Percentiles rank a stretch among this genome's conserved stretches.
Conservation (phyloP, 2,113 vertebrate species). For the Cichladusa arquata region DNA sequence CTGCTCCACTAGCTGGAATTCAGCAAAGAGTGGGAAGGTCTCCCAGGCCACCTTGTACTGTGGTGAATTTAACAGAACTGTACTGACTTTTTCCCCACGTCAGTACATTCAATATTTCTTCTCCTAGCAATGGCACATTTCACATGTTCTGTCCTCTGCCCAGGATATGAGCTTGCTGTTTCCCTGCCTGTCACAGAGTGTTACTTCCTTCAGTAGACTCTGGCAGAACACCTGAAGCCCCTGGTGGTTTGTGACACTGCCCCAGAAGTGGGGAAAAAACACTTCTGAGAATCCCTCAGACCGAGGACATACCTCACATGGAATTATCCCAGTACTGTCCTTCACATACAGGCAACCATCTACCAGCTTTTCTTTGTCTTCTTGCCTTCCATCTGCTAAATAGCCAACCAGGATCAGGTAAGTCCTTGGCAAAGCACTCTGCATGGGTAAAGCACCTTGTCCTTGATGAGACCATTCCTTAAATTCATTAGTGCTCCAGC, state of each 20-base stretch:
- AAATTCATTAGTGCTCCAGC: constrained; percentile 80
- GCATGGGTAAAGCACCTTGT: constrained; percentile 21
- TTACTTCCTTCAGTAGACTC: not conserved
- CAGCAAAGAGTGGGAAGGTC: not conserved
- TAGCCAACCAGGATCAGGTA: constrained; percentile 82
- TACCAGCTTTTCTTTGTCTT: constrained; percentile 3
- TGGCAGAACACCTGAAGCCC: not conserved
- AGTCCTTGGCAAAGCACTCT: constrained; percentile 65
- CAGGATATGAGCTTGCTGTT: not conserved
- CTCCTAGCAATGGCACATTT: not conserved
- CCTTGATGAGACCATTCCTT: constrained; percentile 71
- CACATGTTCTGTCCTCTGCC: not conserved
- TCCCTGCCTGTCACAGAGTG: not conserved
- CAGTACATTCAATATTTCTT: not conserved
- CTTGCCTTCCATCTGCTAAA: constrained; percentile 62
- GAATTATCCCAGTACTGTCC: constrained; percentile 74
- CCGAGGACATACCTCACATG: constrained; percentile 73
- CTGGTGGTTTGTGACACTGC: not conserved
- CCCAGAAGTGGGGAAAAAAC: not conserved
- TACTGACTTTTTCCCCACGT: not conserved
- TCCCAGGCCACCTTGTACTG: not conserved
- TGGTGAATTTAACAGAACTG: not conserved
- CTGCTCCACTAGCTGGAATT: not conserved
- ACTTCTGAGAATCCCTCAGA: not conserved
- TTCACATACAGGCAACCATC: constrained; percentile 72